These are phyloP conservation scores for Drosophila greeni DNA, from an alignment of 2,888 invertebrate genomes.

Conservation along the genomic window DNA sequence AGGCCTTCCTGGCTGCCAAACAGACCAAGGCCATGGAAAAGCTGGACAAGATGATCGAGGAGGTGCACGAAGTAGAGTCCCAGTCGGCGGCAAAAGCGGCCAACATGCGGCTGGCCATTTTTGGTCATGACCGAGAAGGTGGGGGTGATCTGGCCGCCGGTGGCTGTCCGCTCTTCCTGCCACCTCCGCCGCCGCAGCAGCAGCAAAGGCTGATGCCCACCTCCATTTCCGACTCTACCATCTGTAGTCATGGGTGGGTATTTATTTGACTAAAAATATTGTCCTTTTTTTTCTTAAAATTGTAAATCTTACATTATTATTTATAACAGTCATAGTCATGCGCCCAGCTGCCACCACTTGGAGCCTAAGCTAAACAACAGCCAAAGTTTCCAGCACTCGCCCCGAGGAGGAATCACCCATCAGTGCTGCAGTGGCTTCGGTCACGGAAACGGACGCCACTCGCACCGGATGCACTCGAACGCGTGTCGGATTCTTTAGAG, in stretches of 20 bases:
- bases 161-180: constrained; percentile 73
- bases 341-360: constrained; percentile 64
- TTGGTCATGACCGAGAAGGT: constrained; percentile 58
- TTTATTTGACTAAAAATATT: not conserved
- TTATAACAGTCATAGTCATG: constrained; percentile 55
- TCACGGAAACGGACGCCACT: constrained; percentile 75
- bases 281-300: not conserved
- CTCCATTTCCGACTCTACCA: constrained; percentile 77
- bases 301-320: not conserved
- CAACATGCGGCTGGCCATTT: constrained; percentile 61
- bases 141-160: constrained; percentile 52
- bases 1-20: constrained; percentile 76
- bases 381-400: constrained; percentile 77
- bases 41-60: constrained; percentile 79
- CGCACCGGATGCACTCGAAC: constrained; percentile 77
- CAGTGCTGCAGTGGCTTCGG: constrained; percentile 77
- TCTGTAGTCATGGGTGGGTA: constrained; percentile 76
- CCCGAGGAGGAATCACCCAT: constrained; percentile 73
- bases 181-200: constrained; percentile 64
- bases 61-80: constrained; percentile 76
- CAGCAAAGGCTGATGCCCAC: constrained; percentile 61
- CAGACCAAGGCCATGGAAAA: constrained; percentile 79
- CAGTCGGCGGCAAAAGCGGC: constrained; percentile 73
- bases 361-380: constrained; percentile 75
- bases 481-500: constrained; percentile 76